Evolutionary conservation across 1,140 invertebrate genomes (phyloP).

Genomic region (Penaeus japonicus): DNA sequence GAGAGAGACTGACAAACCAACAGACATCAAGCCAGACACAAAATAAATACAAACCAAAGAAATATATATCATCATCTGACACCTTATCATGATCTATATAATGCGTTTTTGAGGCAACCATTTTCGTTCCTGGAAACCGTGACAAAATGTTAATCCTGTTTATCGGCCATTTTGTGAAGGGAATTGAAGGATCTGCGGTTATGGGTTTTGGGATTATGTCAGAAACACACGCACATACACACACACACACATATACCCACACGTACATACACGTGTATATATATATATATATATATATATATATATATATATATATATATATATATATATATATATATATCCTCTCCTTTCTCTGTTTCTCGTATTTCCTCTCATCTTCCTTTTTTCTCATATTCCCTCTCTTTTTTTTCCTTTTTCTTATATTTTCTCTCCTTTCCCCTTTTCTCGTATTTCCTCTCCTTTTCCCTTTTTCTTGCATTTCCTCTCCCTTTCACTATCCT

Average conservation of each 20-base stretch:
- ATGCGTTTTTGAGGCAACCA: too few relatives aligned
- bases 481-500: background rate
- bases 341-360: background rate
- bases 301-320: background rate
- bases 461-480: background rate
- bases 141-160: too few relatives aligned
- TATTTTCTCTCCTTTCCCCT: background rate
- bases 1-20: too few relatives aligned
- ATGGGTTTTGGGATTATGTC: background rate
- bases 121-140: too few relatives aligned
- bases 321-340: background rate
- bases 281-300: background rate
- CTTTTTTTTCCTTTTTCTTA: too few relatives aligned
- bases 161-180: background rate
- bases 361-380: too few relatives aligned
- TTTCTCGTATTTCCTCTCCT: too few relatives aligned
- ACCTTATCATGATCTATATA: too few relatives aligned
- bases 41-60: too few relatives aligned
- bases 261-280: background rate
- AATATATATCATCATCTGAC: too few relatives aligned
- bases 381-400: too few relatives aligned
- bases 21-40: too few relatives aligned
- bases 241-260: background rate
- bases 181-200: background rate
- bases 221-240: background rate